Percentiles rank a stretch among this genome's conserved stretches.
phyloP scores from a whole-genome alignment of 2,797 vertebrate genomes.

The Sciaenops ocellatus region DNA sequence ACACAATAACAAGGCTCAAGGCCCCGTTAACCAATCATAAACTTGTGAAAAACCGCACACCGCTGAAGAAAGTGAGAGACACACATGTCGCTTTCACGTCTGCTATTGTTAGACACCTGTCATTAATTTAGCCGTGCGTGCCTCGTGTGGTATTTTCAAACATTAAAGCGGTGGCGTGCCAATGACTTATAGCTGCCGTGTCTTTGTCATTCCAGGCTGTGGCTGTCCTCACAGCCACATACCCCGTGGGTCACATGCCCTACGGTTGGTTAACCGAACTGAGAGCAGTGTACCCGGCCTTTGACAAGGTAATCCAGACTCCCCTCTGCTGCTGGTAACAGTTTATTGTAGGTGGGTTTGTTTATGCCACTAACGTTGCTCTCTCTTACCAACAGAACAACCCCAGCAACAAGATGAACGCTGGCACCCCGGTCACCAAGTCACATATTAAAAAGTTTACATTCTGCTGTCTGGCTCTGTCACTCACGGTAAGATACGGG shows the following conservation, averaged over 20 bases:
- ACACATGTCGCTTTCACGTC: conserved; percentile 26
- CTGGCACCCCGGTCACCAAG: conserved; percentile 87
- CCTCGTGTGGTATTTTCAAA: conserved; percentile 37
- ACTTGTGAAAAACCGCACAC: conserved; percentile 30
- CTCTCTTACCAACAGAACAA: conserved; percentile 88
- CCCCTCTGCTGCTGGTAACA: neutral
- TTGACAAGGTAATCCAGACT: conserved; percentile 91
- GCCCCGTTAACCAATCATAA: conserved; percentile 48
- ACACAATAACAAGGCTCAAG: conserved; percentile 65
- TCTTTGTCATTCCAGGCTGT: conserved; percentile 89
- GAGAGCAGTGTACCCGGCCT: conserved; percentile 97
- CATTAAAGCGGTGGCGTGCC: conserved; percentile 15
- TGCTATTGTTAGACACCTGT: conserved; percentile 45
- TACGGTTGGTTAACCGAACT: conserved; percentile 99
- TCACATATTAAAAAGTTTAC: conserved; percentile 98
- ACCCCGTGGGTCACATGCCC: conserved; percentile 99
- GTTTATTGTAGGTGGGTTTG: neutral
- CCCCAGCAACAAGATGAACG: conserved; percentile 93
- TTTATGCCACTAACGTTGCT: conserved; percentile 22
- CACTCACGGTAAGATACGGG: conserved; percentile 92
- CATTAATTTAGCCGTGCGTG: conserved; percentile 41
- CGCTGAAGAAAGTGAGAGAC: conserved; percentile 43
- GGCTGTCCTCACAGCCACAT: conserved; percentile 96
- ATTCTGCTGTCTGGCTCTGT: conserved; percentile 94
- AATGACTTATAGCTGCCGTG: conserved; percentile 41